Evolutionary conservation across 2,888 invertebrate genomes (phyloP).

Genomic region (Macrophya alboannulata): DNA sequence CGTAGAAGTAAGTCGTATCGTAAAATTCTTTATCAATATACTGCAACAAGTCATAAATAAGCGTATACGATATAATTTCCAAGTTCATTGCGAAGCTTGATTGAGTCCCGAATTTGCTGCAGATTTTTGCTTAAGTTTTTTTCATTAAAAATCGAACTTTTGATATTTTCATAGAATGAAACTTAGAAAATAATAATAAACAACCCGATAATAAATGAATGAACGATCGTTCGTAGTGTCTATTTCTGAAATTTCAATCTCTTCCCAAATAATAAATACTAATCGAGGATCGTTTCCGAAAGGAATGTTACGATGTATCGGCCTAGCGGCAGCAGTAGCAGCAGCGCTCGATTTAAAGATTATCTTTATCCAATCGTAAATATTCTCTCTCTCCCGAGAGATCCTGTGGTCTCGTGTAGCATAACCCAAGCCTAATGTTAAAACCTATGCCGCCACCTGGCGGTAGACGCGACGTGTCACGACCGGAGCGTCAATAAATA

Average conservation of each 20-base stretch:
- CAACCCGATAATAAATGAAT: not conserved
- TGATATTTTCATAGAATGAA: not conserved
- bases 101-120: too few relatives aligned
- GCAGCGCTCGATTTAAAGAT: not conserved
- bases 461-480: conserved; percentile 47
- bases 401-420: not conserved
- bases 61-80: not conserved
- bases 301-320: not conserved
- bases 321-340: not conserved
- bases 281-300: not conserved
- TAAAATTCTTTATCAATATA: not conserved
- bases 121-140: not conserved
- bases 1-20: not conserved
- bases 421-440: conserved; percentile 22
- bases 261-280: not conserved
- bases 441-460: conserved; percentile 31
- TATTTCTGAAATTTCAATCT: not conserved
- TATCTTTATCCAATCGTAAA: not conserved
- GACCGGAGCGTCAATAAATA: not conserved
- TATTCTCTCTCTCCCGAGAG: conserved; percentile 7
- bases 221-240: not conserved
- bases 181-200: not conserved
- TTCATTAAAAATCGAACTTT: not conserved
- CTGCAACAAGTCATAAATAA: not conserved
- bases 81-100: not conserved